phyloP scores from a whole-genome alignment of 1,140 invertebrate genomes.

The Papilio xuthus region DNA sequence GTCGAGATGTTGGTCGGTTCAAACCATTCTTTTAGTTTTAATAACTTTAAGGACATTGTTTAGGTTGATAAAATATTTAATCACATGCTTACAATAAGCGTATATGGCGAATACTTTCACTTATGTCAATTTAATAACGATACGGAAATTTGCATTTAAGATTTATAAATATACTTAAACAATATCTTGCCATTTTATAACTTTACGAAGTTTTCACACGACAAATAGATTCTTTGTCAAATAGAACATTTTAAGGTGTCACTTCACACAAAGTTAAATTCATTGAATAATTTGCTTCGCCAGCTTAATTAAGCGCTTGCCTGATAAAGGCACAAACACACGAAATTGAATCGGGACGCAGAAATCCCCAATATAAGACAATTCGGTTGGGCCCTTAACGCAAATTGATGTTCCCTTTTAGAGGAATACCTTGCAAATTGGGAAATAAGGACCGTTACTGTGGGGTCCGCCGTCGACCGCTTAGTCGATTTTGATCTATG shows the following conservation, averaged over 20 bases:
- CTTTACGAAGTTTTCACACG: no score
- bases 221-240: background rate
- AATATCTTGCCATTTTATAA: no score
- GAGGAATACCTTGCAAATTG: conserved; percentile 54
- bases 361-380: conserved; percentile 53
- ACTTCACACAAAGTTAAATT: background rate
- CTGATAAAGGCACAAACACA: conserved; percentile 42
- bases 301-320: conserved; percentile 19
- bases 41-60: background rate
- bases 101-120: no score
- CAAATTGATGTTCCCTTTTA: conserved; percentile 56
- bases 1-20: background rate
- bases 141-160: no score
- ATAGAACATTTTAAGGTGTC: background rate
- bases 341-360: conserved; percentile 51
- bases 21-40: background rate
- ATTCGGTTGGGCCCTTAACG: conserved; percentile 46
- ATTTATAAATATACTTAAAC: no score
- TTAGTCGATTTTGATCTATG: conserved; percentile 46
- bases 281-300: conserved; percentile 10
- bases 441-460: conserved; percentile 41
- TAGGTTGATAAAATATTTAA: background rate
- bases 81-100: no score
- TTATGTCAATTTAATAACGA: no score
- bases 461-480: background rate